Percentiles rank a stretch among this genome's conserved stretches.
phyloP scores from a whole-genome alignment of 2,113 vertebrate species.

The Elephantulus edwardii region DNA sequence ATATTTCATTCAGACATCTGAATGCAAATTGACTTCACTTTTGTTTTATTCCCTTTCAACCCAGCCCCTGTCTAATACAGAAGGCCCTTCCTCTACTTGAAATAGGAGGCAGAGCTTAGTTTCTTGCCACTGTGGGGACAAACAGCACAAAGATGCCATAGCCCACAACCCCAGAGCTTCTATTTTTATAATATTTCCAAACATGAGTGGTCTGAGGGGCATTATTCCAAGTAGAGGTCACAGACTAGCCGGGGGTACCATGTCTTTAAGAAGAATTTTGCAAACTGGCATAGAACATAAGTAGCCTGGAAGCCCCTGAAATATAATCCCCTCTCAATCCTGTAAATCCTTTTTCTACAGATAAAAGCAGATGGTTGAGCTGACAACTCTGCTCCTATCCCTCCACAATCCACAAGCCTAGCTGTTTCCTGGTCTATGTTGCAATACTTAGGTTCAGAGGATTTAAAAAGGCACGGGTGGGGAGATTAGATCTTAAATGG shows the following conservation, averaged over 20 bases:
- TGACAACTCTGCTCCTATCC: not conserved
- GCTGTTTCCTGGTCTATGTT: not conserved
- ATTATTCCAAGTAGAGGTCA: not conserved
- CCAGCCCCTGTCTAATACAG: not conserved
- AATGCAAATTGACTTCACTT: slow-evolving; percentile 64
- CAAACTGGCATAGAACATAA: not conserved
- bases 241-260: not conserved
- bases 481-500: not conserved
- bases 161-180: not conserved
- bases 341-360: slow-evolving; percentile 30
- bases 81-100: not conserved
- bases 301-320: not conserved
- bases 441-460: not conserved
- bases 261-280: not conserved
- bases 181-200: not conserved
- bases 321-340: not conserved
- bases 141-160: fast-evolving
- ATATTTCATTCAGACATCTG: slow-evolving; percentile 70
- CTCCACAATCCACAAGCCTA: not conserved
- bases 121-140: not conserved
- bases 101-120: no score
- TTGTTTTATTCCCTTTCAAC: slow-evolving; percentile 28
- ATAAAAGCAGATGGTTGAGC: not conserved
- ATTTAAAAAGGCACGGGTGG: not conserved
- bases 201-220: not conserved